phyloP scores from a whole-genome alignment of 2,888 invertebrate species.

The Mesorhabditis spiculigera region DNA sequence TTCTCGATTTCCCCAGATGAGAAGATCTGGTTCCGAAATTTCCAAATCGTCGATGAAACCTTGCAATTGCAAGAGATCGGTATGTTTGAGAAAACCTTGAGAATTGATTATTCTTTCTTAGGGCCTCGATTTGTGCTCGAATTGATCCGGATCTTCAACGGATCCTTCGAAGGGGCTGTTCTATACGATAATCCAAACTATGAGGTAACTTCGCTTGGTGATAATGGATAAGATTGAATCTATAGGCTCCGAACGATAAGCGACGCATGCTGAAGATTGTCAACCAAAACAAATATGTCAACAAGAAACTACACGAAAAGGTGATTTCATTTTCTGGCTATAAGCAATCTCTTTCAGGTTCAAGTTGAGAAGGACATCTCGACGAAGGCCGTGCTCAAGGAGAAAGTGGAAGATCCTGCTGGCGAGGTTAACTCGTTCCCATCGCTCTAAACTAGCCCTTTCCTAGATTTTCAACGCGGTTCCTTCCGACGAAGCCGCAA shows the following conservation, averaged over 20 bases:
- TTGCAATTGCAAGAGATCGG: constrained; percentile 86
- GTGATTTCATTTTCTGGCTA: constrained; percentile 4
- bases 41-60: constrained; percentile 91
- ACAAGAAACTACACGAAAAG: constrained; percentile 31
- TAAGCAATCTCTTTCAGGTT: constrained; percentile 15
- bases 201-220: constrained; percentile 60
- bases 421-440: constrained; percentile 32
- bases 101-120: constrained; percentile 35
- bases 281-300: constrained; percentile 18
- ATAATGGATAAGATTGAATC: constrained; percentile 18
- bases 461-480: constrained; percentile 1
- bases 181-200: constrained; percentile 90
- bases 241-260: neutral
- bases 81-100: constrained; percentile 59
- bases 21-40: constrained; percentile 88
- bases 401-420: constrained; percentile 43
- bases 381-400: constrained; percentile 23
- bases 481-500: neutral
- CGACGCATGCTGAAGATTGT: neutral
- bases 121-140: constrained; percentile 69
- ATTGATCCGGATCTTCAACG: constrained; percentile 86
- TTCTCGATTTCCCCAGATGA: constrained; percentile 82
- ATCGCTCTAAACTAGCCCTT: neutral
- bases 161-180: constrained; percentile 85
- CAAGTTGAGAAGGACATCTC: constrained; percentile 14